Conservation (phyloP, 2,888 invertebrate genomes). For the Macrophya annulata region DNA sequence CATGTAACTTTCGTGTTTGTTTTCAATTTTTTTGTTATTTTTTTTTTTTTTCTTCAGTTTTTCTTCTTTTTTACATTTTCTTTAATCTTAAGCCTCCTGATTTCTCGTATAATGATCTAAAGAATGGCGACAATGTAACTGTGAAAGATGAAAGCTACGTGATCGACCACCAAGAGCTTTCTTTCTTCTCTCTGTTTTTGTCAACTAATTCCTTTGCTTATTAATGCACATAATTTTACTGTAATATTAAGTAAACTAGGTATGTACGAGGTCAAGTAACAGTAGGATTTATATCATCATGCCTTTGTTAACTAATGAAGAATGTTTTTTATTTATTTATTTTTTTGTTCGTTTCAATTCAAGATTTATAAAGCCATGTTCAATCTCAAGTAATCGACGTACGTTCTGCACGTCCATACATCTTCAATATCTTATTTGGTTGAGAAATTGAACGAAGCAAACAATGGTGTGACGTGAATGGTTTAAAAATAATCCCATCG, state of each 20-base stretch:
- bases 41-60: neutral
- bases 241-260: neutral
- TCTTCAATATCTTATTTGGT: neutral
- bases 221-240: neutral
- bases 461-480: slow-evolving; percentile 30
- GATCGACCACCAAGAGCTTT: neutral
- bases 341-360: neutral
- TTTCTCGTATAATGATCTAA: neutral
- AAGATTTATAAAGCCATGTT: neutral
- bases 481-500: slow-evolving; percentile 7
- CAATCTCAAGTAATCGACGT: neutral
- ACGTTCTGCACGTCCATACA: neutral
- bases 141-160: neutral
- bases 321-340: too few species aligned
- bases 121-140: neutral
- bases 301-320: neutral
- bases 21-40: neutral
- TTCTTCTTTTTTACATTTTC: neutral
- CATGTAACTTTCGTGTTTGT: neutral
- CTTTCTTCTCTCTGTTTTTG: neutral
- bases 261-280: neutral
- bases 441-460: neutral
- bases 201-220: neutral
- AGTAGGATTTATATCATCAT: neutral
- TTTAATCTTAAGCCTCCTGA: neutral